Evolutionary conservation across 2,888 invertebrate genomes (phyloP).

Genomic region (Agapostemon virescens): DNA sequence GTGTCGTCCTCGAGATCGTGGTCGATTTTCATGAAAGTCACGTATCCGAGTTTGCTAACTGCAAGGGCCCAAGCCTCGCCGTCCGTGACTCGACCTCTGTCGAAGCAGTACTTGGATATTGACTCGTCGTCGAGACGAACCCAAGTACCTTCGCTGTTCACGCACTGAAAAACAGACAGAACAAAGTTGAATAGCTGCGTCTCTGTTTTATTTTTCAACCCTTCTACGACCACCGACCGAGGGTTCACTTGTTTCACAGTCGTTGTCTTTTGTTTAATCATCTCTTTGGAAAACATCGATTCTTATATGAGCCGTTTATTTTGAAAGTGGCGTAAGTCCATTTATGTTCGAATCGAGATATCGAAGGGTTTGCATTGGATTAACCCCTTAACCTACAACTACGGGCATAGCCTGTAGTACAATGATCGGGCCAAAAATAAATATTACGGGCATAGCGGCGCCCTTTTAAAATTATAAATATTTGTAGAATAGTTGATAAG

Average conservation of each 20-base stretch:
- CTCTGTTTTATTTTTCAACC: background rate
- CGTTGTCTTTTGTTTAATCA: background rate
- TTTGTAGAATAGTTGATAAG: no score
- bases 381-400: no score
- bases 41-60: constrained; percentile 83
- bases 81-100: constrained; percentile 79
- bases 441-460: no score
- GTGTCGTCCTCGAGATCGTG: constrained; percentile 78
- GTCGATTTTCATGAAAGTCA: constrained; percentile 84
- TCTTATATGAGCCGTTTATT: no score
- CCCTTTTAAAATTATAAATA: no score
- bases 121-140: constrained; percentile 84
- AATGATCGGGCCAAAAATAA: no score
- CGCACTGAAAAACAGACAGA: constrained; percentile 75
- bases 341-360: no score
- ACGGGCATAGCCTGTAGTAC: no score
- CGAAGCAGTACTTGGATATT: constrained; percentile 85
- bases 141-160: constrained; percentile 86
- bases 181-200: background rate
- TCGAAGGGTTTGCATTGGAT: no score
- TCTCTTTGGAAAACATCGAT: background rate
- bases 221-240: background rate
- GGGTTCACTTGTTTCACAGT: background rate
- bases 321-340: no score
- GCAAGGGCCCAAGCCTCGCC: constrained; percentile 88